Evolutionary conservation across 2,797 vertebrate genomes (phyloP), one percentile per base, ranked within the genome.

Genomic region (Danio jaintianensis): DNA sequence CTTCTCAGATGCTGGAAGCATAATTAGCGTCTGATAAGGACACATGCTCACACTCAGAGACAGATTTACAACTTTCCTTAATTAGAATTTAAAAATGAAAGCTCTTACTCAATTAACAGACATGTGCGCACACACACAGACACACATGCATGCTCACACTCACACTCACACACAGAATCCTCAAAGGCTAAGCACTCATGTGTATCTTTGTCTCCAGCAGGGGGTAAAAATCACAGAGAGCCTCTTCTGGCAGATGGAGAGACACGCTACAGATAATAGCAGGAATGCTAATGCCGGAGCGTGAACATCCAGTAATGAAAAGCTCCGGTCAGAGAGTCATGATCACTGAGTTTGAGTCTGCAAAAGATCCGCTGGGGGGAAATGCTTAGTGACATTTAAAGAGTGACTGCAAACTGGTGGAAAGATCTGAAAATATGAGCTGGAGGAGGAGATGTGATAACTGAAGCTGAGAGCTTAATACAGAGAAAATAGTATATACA

Each of bases 181-280:
- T 66, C 58, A 68, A 78, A 70, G 78, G 58, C 38, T 52, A 69
- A 38, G 56, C 67, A 64, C 59, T 84, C 58, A 61, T 82, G 63
- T 67, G 78, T 61, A 45, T 81, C 78, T 56, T 3, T 68, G 48
- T 82, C 78, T 83, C 22, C 59, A 71, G 56, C 61, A 61, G 69
- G 66, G 64, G 73, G 59, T 86, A 77, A 83, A 70, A 59, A 40
- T 55, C 69, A 67, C 75, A 71, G 67, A 59, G 67, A 82, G 71
- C 56, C 20, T 22, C 75, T 74, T 58, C 53, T 48, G 73, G 45
- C 78, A 86, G 84, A 87, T 80, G 83, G 83, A 58, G 55, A 81
- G 78, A 75, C 85, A 84, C 43, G 77, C 76, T 70, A 78, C 72
- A 72, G 8, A 84, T 15, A 22, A 75, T 47, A 82, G 16, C 75